Conservation (phyloP, 2,888 invertebrate genomes). For the Hypercompe scribonia region DNA sequence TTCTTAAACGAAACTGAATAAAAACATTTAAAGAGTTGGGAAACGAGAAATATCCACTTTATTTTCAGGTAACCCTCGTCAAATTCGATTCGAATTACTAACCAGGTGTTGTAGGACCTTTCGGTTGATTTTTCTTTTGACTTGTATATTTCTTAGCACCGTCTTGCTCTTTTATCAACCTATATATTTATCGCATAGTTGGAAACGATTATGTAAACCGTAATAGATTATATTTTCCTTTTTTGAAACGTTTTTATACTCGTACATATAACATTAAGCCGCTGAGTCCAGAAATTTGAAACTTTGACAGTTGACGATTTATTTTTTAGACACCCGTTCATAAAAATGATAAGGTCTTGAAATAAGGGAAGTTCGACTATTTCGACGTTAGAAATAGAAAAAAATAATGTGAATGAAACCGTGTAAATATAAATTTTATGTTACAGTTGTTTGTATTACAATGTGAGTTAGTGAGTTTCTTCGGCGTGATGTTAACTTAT, state of each 20-base stretch:
- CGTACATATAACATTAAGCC: too few species aligned
- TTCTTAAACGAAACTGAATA: conserved; percentile 2
- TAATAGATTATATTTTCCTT: background rate
- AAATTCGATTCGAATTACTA: conserved; percentile 28
- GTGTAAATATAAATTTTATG: too few species aligned
- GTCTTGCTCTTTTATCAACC: background rate
- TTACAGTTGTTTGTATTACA: too few species aligned
- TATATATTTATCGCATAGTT: background rate
- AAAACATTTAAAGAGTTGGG: background rate
- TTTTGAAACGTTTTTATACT: background rate
- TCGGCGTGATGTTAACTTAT: too few species aligned
- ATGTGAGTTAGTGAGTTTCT: too few species aligned
- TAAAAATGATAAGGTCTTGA: too few species aligned
- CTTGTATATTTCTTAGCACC: conserved; percentile 16
- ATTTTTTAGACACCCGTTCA: too few species aligned
- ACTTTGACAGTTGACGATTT: too few species aligned
- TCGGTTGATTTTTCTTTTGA: conserved; percentile 32
- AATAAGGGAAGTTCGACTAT: too few species aligned
- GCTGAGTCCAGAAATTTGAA: too few species aligned
- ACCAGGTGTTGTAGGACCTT: conserved; percentile 36
- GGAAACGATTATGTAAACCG: background rate
- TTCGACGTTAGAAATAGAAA: too few species aligned
- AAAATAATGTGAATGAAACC: too few species aligned
- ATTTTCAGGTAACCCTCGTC: conserved; percentile 37
- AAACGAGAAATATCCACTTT: conserved; percentile 3